Base-by-base conservation (phyloP, 2,113 vertebrate genomes). In the Nestor notabilis region DNA sequence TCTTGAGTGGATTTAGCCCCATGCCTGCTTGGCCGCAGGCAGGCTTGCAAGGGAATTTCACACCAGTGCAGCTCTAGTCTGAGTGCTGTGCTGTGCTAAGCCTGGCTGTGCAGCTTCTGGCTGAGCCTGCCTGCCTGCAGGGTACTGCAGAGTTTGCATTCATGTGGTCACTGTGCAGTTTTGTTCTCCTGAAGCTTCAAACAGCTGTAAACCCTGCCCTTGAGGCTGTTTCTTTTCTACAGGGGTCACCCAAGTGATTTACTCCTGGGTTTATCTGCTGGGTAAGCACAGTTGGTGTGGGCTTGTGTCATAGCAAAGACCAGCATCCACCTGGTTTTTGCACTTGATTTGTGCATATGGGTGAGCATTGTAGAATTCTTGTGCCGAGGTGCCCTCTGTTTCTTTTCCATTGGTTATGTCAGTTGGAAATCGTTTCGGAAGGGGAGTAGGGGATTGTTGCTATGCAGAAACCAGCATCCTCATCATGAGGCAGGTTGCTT, bases 31-130 rank as follows among this genome's bases (percentile, higher is more conserved):
- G 0, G 41, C 8, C n/a, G 17, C 18, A 37, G 65, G 61, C 64
- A 14, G 41, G 10, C 55, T 72, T 1, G 0, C 0, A 1, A 31
- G 69, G 37, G 35, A 53, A 11, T 85, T 55, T 50, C 60, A 20
- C 9, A 16, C 5, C 31, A 52, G 1, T 10, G 27, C 37, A 35
- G 29, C 49, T 68, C 56, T n/a, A 28, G 17, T 33, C 41, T 0
- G 0, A 53, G 53, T 50, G 28, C 27, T 84, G 53, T 1, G 1
- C 35, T 61, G 13, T 55, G 49, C 61, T 49, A 25, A 76, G 43
- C 43, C 55, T 1, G 4, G 31, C 39, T 35, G 6, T 13, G 25
- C 4, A 2, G 18, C 31, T 49, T 47, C 20, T 55, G 71, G 46
- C 13, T 68, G 17, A 47, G 29, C 39, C n/a, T 60, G 15, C 37